Evolutionary conservation across 2,113 vertebrate genomes (phyloP).

Genomic region (Tilapia sparmanii): DNA sequence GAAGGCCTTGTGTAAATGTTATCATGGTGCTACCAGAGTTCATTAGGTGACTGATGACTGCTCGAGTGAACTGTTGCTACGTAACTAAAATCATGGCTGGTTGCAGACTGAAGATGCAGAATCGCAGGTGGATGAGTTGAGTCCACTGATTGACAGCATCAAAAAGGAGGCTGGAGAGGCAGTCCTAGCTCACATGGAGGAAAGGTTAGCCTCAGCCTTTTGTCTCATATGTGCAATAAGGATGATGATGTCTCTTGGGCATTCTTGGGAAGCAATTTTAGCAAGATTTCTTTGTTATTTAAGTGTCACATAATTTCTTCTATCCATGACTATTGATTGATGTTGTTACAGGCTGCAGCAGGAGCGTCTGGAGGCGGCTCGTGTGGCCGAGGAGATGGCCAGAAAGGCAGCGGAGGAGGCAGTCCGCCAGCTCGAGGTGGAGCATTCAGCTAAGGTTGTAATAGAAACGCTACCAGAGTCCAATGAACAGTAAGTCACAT

Average conservation of each 20-base stretch:
- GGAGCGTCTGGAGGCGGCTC: conserved; percentile 57
- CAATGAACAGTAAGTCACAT: conserved; percentile 59
- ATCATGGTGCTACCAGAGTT: background rate
- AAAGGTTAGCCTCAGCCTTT: conserved; percentile 43
- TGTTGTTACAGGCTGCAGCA: conserved; percentile 46
- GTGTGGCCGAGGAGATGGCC: conserved; percentile 54
- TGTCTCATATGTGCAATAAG: background rate
- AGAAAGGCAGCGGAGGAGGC: conserved; percentile 58
- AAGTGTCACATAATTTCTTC: background rate
- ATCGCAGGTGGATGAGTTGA: conserved; percentile 17
- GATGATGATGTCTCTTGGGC: background rate
- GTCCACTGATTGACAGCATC: conserved; percentile 14
- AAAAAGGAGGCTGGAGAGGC: conserved; percentile 38
- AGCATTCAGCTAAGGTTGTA: conserved; percentile 41
- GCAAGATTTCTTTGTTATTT: background rate
- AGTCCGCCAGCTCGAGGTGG: conserved; percentile 51
- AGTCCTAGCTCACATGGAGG: conserved; percentile 38
- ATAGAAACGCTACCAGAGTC: conserved; percentile 39
- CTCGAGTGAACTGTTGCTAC: background rate
- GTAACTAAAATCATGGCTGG: background rate
- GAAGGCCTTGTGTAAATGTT: background rate
- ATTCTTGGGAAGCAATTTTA: background rate
- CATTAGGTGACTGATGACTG: background rate
- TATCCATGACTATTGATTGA: background rate
- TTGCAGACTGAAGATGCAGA: conserved; percentile 9